Base-by-base conservation (phyloP, 2,888 invertebrate genomes). In the Opisthograptis luteolata region DNA sequence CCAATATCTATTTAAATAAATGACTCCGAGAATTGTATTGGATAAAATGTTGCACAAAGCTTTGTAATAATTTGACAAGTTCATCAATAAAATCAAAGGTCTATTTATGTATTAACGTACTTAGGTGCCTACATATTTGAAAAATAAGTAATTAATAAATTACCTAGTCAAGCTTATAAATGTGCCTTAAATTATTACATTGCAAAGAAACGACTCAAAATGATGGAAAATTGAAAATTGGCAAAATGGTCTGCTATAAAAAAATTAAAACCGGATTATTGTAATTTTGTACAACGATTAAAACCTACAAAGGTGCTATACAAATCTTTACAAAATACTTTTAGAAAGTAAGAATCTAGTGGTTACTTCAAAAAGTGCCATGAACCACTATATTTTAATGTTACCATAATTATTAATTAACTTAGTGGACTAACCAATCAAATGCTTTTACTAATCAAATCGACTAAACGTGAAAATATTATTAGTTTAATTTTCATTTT, bases 321-420 rank as follows among this genome's bases (percentile, higher is more conserved):
- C n/a, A n/a, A n/a, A n/a, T n/a, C n/a, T n/a, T n/a, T n/a, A n/a
- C n/a, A n/a, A n/a, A n/a, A n/a, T n/a, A n/a, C n/a, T n/a, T n/a
- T n/a, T n/a, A n/a, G n/a, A n/a, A n/a, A n/a, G n/a, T n/a, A n/a
- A n/a, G n/a, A n/a, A 2, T 24, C n/a, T 60, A 53, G 41, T 66
- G 68, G 66, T 66, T 58, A 62, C 57, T 58, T 42, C 34, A 32
- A 44, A 41, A 31, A 67, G 75, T 75, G 76, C 76, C 75, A 76
- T 75, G 50, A 35, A 62, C 54, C 54, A 62, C 48, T 58, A 61
- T 54, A 55, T 51, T 51, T 40, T 69, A 65, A 69, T 61, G 75
- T 76, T 76, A 76, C 75, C 75, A 76, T 68, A 64, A 57, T 55
- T 48, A 53, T 48, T 60, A 49, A n/a, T n/a, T n/a, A n/a, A n/a